These are phyloP conservation scores for Callionymus lyra DNA, from an alignment of 2,113 vertebrate genomes.

Conservation along the genomic window DNA sequence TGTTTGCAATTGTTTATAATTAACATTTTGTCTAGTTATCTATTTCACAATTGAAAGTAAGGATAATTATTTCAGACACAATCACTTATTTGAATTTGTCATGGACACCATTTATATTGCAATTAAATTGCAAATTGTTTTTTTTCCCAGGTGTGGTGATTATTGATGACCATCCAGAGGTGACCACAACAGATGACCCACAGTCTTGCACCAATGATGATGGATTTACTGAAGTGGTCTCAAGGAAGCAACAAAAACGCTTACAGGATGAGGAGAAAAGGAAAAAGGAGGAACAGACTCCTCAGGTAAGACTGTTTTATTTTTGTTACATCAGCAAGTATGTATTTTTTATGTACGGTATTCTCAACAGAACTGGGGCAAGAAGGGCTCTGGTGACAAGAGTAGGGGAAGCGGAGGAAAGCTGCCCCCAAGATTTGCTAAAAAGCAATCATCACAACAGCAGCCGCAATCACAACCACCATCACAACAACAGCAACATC, in stretches of 20 bases:
- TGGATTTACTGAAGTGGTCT: conserved; percentile 97
- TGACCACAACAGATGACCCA: conserved; percentile 93
- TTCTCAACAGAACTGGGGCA: conserved; percentile 81
- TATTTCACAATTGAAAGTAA: too few relatives aligned
- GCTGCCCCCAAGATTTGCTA: conserved; percentile 93
- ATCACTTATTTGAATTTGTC: too few relatives aligned
- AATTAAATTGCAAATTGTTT: too few relatives aligned
- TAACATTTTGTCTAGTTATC: too few relatives aligned
- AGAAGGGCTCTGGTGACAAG: conserved; percentile 87
- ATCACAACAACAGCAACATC: neutral
- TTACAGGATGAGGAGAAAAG: conserved; percentile 94
- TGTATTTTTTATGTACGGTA: neutral
- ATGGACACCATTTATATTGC: too few relatives aligned
- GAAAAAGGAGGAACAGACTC: conserved; percentile 94
- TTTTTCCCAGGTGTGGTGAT: conserved; percentile 85
- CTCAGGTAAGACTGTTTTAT: conserved; percentile 69
- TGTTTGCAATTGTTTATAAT: too few relatives aligned
- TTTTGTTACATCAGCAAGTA: neutral
- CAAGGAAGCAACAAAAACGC: conserved; percentile 96
- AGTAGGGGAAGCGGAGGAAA: conserved; percentile 81
- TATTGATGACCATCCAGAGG: conserved; percentile 97
- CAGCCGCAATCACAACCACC: conserved; percentile 40
- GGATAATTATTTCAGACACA: too few relatives aligned
- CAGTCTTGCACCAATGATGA: conserved; percentile 90
- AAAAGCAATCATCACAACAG: conserved; percentile 77